phyloP scores from a whole-genome alignment of 2,888 invertebrate genomes.

The Drosophila phalerata region DNA sequence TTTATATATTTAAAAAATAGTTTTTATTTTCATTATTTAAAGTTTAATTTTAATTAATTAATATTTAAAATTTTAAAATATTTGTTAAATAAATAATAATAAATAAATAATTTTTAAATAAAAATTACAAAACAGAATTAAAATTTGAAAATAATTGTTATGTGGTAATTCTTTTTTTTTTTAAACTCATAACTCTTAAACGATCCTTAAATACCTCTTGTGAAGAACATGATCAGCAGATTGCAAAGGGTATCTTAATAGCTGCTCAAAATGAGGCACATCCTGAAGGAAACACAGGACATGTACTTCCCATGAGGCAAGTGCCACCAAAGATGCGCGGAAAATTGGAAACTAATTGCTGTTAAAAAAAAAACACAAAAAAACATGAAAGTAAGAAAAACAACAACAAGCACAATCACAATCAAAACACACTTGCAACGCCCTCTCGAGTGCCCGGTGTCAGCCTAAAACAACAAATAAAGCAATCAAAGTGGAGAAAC shows the following conservation, averaged over 20 bases:
- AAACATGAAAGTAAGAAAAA: conserved; percentile 17
- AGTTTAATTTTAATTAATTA: no score
- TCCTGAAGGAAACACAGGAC: conserved; percentile 62
- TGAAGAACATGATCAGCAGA: background rate
- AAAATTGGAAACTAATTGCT: conserved; percentile 69
- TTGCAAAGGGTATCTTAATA: conserved; percentile 5
- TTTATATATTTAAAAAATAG: no score
- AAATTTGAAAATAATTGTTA: background rate
- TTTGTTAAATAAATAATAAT: no score
- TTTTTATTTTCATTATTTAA: no score
- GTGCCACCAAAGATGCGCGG: conserved; percentile 77
- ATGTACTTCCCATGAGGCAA: conserved; percentile 55
- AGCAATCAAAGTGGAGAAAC: conserved; percentile 71
- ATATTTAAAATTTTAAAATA: no score
- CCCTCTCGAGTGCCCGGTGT: conserved; percentile 62
- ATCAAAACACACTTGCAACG: conserved; percentile 80
- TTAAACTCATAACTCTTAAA: background rate
- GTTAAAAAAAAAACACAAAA: conserved; percentile 26
- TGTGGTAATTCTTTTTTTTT: background rate
- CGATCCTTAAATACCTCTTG: background rate
- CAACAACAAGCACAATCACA: conserved; percentile 53
- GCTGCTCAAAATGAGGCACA: conserved; percentile 59
- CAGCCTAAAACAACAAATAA: conserved; percentile 82
- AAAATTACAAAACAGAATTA: background rate
- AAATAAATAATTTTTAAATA: no score